Conservation (phyloP, 92 coral and sea anemone genomes). For the Hydrozoanthus gracilis region DNA sequence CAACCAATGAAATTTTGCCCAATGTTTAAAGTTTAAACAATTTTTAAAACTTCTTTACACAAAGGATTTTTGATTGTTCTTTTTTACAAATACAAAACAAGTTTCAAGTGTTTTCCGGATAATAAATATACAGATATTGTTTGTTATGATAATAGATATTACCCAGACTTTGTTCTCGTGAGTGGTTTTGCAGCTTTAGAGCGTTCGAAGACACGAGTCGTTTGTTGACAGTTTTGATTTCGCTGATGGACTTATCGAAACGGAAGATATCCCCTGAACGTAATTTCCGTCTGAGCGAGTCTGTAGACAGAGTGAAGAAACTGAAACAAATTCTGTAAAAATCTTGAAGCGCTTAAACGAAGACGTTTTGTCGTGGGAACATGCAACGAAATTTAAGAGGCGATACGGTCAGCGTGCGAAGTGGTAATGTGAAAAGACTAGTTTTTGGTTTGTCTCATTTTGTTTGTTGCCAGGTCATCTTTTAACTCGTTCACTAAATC, state of each 20-base stretch:
- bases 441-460: not conserved
- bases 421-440: not conserved
- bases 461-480: not conserved
- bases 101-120: conserved; percentile 1
- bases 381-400: too few relatives aligned
- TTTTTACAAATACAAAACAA: not conserved
- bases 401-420: not conserved
- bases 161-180: conserved; percentile 2
- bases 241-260: conserved; percentile 20
- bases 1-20: not conserved
- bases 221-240: conserved; percentile 1
- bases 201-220: not conserved
- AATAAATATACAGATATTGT: not conserved
- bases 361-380: not conserved
- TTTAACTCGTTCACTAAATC: conserved; percentile 8
- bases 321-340: conserved; percentile 30
- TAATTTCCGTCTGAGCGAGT: conserved; percentile 42
- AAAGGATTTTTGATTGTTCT: not conserved
- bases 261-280: conserved; percentile 4
- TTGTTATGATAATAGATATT: conserved; percentile 27
- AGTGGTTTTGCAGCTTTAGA: conserved; percentile 17
- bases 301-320: conserved; percentile 28
- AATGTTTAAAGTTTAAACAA: not conserved
- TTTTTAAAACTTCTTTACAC: not conserved
- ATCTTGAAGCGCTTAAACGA: conserved; percentile 6